Evolutionary conservation across 2,797 vertebrate species (phyloP).

Genomic region (Platyrinchus mystaceus): DNA sequence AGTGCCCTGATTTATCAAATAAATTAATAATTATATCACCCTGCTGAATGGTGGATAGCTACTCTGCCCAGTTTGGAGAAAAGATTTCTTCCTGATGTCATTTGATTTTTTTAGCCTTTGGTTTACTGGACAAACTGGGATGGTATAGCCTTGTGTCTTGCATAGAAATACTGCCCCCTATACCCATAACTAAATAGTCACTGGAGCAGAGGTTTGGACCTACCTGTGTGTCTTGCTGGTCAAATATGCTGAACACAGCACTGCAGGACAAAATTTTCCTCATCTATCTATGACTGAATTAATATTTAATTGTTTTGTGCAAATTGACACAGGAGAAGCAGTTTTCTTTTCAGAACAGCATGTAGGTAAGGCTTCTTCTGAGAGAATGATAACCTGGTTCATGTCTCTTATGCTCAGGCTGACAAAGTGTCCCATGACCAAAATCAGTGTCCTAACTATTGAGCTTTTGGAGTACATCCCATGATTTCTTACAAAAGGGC

Average conservation of each 20-base stretch:
- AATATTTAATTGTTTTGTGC: background rate
- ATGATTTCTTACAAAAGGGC: background rate
- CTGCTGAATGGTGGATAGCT: background rate
- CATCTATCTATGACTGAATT: background rate
- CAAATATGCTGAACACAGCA: background rate
- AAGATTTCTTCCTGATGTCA: background rate
- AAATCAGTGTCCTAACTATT: background rate
- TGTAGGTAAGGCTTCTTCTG: background rate
- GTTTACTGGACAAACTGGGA: background rate
- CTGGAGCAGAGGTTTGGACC: background rate
- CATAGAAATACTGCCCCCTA: background rate
- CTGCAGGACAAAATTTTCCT: background rate
- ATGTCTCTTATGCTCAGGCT: background rate
- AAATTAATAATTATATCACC: background rate
- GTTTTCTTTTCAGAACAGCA: background rate
- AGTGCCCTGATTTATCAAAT: background rate
- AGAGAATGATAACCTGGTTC: background rate
- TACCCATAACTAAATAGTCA: background rate
- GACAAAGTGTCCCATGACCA: background rate
- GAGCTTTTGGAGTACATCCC: background rate
- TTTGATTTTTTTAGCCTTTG: background rate
- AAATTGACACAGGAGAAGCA: background rate
- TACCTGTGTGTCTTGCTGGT: background rate
- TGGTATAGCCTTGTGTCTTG: background rate
- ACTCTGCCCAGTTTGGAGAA: background rate